Evolutionary conservation across 2,888 invertebrate species (phyloP).

Genomic region (Notodonta ziczac): DNA sequence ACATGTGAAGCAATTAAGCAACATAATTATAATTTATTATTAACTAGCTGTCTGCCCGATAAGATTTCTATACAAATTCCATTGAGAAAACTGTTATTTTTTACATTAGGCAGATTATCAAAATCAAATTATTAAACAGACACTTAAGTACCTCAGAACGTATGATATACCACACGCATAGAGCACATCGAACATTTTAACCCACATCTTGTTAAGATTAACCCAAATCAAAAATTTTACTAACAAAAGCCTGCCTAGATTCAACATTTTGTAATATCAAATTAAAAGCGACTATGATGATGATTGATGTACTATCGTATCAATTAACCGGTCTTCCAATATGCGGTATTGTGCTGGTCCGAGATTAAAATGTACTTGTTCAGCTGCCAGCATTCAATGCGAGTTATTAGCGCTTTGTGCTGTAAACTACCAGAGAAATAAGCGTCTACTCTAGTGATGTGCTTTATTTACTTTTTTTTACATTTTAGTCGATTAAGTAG

Average conservation of each 20-base stretch:
- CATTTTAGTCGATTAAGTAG: no score
- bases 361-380: conserved; percentile 26
- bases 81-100: no score
- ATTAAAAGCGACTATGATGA: conserved; percentile 35
- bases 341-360: conserved; percentile 21
- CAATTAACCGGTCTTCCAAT: conserved; percentile 36
- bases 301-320: conserved; percentile 54
- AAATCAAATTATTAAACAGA: no score
- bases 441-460: conserved; percentile 1
- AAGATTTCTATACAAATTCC: no score
- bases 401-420: conserved; percentile 29
- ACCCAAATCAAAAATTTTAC: neutral
- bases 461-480: neutral
- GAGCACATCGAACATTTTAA: conserved; percentile 3
- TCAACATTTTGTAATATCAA: conserved; percentile 24
- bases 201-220: neutral
- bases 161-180: neutral
- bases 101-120: no score
- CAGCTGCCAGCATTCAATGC: conserved; percentile 27
- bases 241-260: neutral
- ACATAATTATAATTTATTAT: no score
- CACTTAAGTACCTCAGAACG: no score
- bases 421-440: conserved; percentile 12
- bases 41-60: no score
- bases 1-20: no score